Base-by-base conservation (phyloP, 2,797 vertebrate genomes). In the Channa striata region DNA sequence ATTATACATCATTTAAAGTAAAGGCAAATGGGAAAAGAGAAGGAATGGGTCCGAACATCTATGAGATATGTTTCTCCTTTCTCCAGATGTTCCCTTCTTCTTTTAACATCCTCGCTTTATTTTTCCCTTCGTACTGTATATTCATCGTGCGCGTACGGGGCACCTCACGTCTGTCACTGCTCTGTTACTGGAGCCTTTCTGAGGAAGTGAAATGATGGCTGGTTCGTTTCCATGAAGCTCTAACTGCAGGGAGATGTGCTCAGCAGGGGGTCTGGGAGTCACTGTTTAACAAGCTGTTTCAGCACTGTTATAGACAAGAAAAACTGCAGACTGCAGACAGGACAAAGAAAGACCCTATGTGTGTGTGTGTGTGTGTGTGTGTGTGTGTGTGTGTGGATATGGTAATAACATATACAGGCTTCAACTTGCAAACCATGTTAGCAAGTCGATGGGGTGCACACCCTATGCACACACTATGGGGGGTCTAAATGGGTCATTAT, bases 261-360 rank as follows among this genome's bases (percentile, higher is more conserved):
- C 88, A 75, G 83, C 79, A 16, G 79, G 83, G 80, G 81, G 74
- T 73, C 83, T 68, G 84, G 86, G 84, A 89, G 85, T 91, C 93
- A 93, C 85, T 91, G 84, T 92, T 92, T 90, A 93, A 94, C 91
- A 90, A 94, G 87, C 91, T 87, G 87, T 87, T 92, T 89, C 75
- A 82, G 72, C 78, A 68, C 79, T 74, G 78, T 72, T 83, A 83
- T 77, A 89, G 85, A 92, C 82, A 85, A 65, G 76, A 84, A 91
- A 88, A 89, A 85, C 78, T 84, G 82, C 73, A 78, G 46, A 56
- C 63, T 56, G 49, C 79, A 84, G 74, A 75, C 78, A 77, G 83
- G 81, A 93, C 90, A 93, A 93, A 93, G 90, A 90, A 80, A 86
- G 69, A 78, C 4, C 6, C 4, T 30, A 6, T 30, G 25, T 30